These are phyloP conservation scores for Merops nubicus DNA, from an alignment of 2,113 vertebrate species.

Conservation along the genomic window DNA sequence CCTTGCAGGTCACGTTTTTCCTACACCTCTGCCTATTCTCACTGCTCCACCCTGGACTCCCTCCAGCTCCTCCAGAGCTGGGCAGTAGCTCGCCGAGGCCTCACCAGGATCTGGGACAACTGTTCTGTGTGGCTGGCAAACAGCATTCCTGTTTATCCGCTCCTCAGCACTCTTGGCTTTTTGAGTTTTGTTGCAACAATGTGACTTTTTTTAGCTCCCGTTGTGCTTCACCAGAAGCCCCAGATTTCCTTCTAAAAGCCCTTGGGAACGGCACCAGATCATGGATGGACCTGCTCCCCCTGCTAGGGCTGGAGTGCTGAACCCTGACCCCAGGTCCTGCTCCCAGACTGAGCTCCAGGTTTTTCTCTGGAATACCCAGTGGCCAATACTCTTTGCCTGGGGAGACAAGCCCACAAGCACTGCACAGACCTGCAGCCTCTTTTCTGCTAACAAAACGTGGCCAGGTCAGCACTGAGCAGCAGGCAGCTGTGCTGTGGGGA, in stretches of 20 bases:
- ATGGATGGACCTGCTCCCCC: neutral
- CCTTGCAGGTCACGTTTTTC: slow-evolving; percentile 43
- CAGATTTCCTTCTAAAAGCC: neutral
- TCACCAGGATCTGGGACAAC: neutral
- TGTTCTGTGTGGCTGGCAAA: neutral
- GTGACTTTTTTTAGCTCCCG: neutral
- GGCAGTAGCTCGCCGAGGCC: neutral
- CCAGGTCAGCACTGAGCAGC: accelerated
- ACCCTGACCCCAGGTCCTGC: neutral
- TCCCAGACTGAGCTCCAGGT: neutral
- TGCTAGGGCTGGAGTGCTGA: neutral
- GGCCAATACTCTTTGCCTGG: neutral
- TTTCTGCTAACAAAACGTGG: neutral
- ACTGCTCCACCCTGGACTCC: neutral
- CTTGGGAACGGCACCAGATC: neutral
- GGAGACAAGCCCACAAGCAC: neutral
- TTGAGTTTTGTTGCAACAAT: neutral
- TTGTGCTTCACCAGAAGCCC: neutral
- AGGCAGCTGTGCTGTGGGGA: neutral
- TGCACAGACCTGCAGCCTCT: neutral
- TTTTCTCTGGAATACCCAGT: neutral
- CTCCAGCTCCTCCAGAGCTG: slow-evolving; percentile 21
- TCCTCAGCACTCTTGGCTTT: neutral
- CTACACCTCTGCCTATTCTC: slow-evolving; percentile 39
- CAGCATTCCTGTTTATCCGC: neutral